Base-by-base conservation (phyloP, 2,797 vertebrate species). In the Macropodus opercularis region DNA sequence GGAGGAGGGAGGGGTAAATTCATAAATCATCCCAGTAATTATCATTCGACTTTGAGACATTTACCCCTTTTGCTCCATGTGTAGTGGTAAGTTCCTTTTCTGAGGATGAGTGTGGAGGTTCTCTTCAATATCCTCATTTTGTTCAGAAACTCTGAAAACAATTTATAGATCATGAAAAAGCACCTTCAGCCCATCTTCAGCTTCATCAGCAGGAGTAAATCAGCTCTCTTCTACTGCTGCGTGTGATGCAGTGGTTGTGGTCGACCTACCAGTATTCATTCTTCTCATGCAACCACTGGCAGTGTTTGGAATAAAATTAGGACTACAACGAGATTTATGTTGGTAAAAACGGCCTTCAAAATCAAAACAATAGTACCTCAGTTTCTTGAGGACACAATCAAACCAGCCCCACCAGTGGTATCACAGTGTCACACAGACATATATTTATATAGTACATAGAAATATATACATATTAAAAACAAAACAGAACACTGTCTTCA, bases 11-110 rank as follows among this genome's bases (percentile, higher is more conserved):
- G 43, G 6, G 6, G 17, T 23, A 2, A 19, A 34, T 19, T 15
- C 7, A 46, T 11, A 26, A 8, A 35, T 41, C 8, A 60, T 24
- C 12, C 11, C 43, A 14, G 22, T 35, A 34, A 14, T 10, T 5
- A 42, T 42, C 10, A 12, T 14, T n/a, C 14, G 27, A 6, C 35
- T 12, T 24, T 17, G 3, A 43, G 34, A 15, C 14, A 57, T 65
- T 85, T 81, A 93, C 93, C 91, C 65, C 82, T 82, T 67, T 69
- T 81, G 31, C 34, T 41, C 51, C 75, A 17, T 79, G 56, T 72
- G 32, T 55, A 77, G 8, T 74, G 75, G 78, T 72, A 85, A 21
- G 72, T 80, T 66, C 77, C 76, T 77, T 82, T 72, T 61, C 65
- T 83, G 36, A 90, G 63, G 56, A 88, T 41, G 36, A 84, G 39